Evolutionary conservation across 2,888 invertebrate species (phyloP).

Genomic region (Pollenia amentaria): DNA sequence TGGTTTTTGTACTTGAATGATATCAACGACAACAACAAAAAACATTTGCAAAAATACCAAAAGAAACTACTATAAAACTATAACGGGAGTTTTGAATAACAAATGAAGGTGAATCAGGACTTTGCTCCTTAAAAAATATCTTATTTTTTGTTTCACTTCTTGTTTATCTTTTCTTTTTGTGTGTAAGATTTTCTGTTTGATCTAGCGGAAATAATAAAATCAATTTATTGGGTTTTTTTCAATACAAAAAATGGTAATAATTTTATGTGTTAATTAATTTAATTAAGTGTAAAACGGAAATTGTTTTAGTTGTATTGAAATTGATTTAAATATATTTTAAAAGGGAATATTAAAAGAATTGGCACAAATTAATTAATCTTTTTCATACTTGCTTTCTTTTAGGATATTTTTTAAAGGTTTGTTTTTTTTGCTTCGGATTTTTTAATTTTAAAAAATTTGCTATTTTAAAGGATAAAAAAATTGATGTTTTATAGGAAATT

Average conservation of each 20-base stretch:
- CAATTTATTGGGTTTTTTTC: conserved; percentile 18
- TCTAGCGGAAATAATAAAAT: conserved; percentile 50
- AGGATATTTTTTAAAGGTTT: no score
- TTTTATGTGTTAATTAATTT: conserved; percentile 8
- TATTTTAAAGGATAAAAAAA: no score
- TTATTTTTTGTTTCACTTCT: background rate
- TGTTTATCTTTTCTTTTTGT: background rate
- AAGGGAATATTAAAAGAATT: background rate
- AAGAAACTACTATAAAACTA: background rate
- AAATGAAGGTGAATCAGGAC: conserved; percentile 60
- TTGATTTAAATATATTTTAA: background rate
- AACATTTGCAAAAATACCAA: background rate
- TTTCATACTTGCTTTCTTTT: no score
- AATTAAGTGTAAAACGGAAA: conserved; percentile 25
- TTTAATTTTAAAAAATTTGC: no score
- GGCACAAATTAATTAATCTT: no score
- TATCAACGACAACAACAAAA: background rate
- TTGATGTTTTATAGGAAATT: no score
- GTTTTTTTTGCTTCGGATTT: no score
- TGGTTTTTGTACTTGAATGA: conserved; percentile 3
- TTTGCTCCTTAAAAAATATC: background rate
- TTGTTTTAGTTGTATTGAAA: background rate
- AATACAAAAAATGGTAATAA: background rate
- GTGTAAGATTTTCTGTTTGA: conserved; percentile 36
- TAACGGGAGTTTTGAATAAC: conserved; percentile 61